Base-by-base conservation (phyloP, 2,113 vertebrate genomes). In the Heterocephalus glaber region DNA sequence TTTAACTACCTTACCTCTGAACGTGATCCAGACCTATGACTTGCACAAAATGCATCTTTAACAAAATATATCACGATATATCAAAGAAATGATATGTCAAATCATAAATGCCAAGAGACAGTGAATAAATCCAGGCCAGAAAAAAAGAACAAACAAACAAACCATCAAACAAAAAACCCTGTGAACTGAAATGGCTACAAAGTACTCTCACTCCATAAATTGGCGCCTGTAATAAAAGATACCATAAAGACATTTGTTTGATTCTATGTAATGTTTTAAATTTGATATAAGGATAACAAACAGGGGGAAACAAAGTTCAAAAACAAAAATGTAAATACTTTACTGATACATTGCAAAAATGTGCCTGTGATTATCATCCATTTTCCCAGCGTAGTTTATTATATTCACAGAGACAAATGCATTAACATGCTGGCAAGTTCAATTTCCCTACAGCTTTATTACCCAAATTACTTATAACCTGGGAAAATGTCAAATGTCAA, bases 371-470 rank as follows among this genome's bases (percentile, higher is more conserved):
- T 97, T 88, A 97, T 95, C 83, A 91, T 90, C 96, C 79, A 94
- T 96, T 95, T 95, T 38, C 81, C 66, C 83, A 61, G 74, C 56
- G 60, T 4, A 28, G 76, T 96, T 98, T 97, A 96, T 98, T 98
- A 96, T 84, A 96, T 96, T 98, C 92, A 82, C 72, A 93, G 96
- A 98, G 97, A 98, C 86, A 98, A 98, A 98, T 74, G 96, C 94
- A 95, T 98, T 98, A 98, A 97, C 97, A 95, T 82, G 13, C 97
- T 98, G 98, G 97, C 98, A 98, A 97, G 86, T 98, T 97, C 98
- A 94, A 98, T 98, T 98, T 98, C 96, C 98, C 97, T 87, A 80
- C 58, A 96, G 98, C 96, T 98, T 98, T 97, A 98, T 98, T 98
- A 97, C 94, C 94, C 97, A 98, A 98, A 98, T 98, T 98, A 97